Percentiles rank a stretch among this genome's conserved stretches.
These are phyloP conservation scores for Promerops cafer DNA, from an alignment of 2,113 vertebrate genomes.

Conservation along the genomic window DNA sequence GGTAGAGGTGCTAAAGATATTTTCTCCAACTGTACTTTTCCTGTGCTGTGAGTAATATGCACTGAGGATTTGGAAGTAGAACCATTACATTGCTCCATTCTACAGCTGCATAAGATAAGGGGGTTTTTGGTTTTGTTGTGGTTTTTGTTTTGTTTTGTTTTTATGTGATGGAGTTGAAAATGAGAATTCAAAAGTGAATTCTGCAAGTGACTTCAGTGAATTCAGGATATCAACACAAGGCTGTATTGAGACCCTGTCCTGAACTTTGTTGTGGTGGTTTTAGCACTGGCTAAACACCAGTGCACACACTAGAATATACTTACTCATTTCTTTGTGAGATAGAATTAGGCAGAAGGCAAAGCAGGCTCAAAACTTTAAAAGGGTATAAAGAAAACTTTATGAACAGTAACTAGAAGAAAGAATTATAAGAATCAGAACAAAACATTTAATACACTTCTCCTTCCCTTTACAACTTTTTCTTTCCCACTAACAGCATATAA, in stretches of 20 bases:
- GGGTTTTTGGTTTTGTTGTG: neutral
- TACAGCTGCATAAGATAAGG: neutral
- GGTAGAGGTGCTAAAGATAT: neutral
- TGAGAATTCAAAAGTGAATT: neutral
- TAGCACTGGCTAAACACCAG: too few species aligned
- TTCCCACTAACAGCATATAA: too few species aligned
- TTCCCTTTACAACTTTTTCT: too few species aligned
- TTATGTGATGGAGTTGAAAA: neutral
- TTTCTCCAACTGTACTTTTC: neutral
- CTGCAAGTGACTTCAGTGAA: neutral
- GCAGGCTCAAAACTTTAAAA: too few species aligned
- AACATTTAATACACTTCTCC: too few species aligned
- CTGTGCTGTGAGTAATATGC: neutral
- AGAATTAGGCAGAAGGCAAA: too few species aligned
- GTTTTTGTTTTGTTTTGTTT: neutral
- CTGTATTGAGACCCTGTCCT: neutral
- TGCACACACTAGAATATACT: too few species aligned
- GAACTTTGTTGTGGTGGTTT: too few species aligned
- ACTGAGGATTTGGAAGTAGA: neutral
- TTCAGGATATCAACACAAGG: neutral
- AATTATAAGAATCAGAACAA: too few species aligned
- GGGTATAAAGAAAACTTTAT: too few species aligned
- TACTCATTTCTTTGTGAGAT: too few species aligned
- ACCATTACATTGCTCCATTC: neutral
- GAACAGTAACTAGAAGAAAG: too few species aligned